Evolutionary conservation across 2,797 vertebrate genomes (phyloP).

Genomic region (Mormyrops boulengeri): DNA sequence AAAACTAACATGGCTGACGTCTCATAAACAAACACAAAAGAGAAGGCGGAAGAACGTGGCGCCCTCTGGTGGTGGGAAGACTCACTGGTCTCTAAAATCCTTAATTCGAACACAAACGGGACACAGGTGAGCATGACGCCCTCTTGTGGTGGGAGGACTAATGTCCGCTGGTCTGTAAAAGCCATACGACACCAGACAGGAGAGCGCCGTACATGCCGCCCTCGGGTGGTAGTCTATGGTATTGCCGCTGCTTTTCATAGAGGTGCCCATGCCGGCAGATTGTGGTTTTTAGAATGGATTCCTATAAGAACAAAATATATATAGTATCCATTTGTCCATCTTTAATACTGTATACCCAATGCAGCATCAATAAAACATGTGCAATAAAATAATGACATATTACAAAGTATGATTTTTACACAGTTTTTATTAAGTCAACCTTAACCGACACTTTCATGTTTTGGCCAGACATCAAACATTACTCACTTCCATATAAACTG

Average conservation of each 20-base stretch:
- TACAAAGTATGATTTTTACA: not conserved
- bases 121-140: not conserved
- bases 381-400: not conserved
- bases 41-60: not conserved
- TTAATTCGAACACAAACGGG: not conserved
- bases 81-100: not conserved
- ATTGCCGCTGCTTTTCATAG: not conserved
- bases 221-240: not conserved
- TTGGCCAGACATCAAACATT: conserved; percentile 92
- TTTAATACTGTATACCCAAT: not conserved
- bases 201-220: not conserved
- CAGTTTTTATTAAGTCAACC: conserved; percentile 42
- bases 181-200: not conserved
- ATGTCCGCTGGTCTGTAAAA: not conserved
- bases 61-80: not conserved
- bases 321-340: not conserved
- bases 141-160: not conserved
- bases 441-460: conserved; percentile 76
- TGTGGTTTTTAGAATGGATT: not conserved
- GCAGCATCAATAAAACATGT: not conserved
- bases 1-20: not conserved
- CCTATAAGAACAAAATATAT: not conserved
- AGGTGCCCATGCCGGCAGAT: not conserved
- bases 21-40: not conserved
- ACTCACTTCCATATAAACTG: conserved; percentile 91